Percentiles rank a stretch among this genome's conserved stretches.
Conservation (phyloP, 2,113 vertebrate genomes). For the Neogale vison region DNA sequence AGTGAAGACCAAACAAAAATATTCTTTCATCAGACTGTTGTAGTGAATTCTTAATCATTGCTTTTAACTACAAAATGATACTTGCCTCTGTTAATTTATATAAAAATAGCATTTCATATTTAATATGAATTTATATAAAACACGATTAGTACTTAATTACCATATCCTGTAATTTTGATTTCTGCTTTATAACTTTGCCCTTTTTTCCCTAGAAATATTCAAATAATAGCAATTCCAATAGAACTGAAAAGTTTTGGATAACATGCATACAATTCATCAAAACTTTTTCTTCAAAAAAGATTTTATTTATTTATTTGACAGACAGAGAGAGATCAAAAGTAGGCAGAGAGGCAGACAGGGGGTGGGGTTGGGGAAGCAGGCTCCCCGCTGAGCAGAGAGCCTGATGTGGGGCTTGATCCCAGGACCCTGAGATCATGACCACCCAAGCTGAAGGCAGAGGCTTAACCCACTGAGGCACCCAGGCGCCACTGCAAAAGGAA, state of each 20-base stretch:
- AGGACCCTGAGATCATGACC: too few relatives aligned
- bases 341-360: too few relatives aligned
- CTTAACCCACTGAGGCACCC: too few relatives aligned
- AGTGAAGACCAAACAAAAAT: constrained; percentile 49
- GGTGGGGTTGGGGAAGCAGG: too few relatives aligned
- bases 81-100: not conserved
- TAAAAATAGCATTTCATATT: not conserved
- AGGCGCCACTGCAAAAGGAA: not conserved
- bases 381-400: too few relatives aligned
- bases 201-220: not conserved
- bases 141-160: not conserved
- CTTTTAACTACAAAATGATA: constrained; percentile 5
- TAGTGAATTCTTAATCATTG: constrained; percentile 18
- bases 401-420: too few relatives aligned
- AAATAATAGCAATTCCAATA: not conserved
- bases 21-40: constrained; percentile 30
- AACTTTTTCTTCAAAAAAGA: not conserved
- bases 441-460: too few relatives aligned
- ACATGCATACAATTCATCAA: not conserved
- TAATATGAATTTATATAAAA: not conserved
- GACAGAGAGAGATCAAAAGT: too few relatives aligned
- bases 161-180: not conserved
- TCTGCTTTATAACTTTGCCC: not conserved
- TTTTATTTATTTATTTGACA: too few relatives aligned
- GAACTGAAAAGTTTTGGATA: not conserved